Base-by-base conservation (phyloP, 23 tunicate genomes). In the Aplidium turbinatum region DNA sequence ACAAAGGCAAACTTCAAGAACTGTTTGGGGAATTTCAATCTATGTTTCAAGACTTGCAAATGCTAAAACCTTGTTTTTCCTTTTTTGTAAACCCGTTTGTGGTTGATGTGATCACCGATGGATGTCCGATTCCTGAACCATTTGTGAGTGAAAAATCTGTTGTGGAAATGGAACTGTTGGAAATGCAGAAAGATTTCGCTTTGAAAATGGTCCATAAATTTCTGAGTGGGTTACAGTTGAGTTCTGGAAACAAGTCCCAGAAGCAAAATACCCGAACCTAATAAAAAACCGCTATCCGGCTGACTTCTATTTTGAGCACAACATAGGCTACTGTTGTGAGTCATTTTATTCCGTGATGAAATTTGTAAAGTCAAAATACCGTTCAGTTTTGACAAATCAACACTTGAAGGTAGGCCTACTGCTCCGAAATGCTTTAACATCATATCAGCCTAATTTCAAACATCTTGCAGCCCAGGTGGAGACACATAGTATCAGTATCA, bases 261-360 rank as follows among this genome's bases (percentile, higher is more conserved):
- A 57, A 75, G 69, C 69, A 57, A 75, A 75, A 57, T 75, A 75
- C 55, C 68, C 70, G 36, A 39, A 75, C 38, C 80, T 75, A 18
- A 75, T 24, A 75, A 58, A 75, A 75, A 19, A 75, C 55, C 54
- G 1, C 19, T 66, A 38, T 66, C 9, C 63, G 38, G 36, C 35
- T 50, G n/a, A 48, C 31, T 63, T 65, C 82, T n/a, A 48, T 78
- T 64, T 78, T 47, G 47, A 78, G 73, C 73, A 64, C 82, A 42
- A 64, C 82, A 78, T 75, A n/a, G n/a, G n/a, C n/a, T 42, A 78
- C 73, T 78, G 82, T 48, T 76, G 82, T 63, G 82, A 78, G 62
- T 78, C 82, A 47, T 63, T 78, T 63, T 78, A 63, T 64, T 64
- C 73, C 62, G 82, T 63, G 47, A 78, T 78, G 70, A 58, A 75